Base-by-base conservation (phyloP, 2,113 vertebrate genomes). In the Thalassarche chlororhynchos region DNA sequence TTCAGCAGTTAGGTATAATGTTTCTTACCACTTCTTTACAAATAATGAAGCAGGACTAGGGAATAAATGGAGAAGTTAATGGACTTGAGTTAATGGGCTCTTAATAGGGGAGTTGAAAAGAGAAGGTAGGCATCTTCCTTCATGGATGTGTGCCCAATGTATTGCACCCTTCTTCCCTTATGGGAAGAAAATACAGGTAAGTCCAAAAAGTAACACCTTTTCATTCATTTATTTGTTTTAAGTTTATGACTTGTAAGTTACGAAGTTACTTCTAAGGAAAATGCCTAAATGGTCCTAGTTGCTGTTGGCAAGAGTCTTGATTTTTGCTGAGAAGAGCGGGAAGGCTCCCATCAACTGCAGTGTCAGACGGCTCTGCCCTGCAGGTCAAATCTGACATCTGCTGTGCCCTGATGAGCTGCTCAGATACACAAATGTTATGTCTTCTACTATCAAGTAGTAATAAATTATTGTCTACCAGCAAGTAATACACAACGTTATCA, bases 361-460 rank as follows among this genome's bases (percentile, higher is more conserved):
- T 5, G 52, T 19, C 15, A 31, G 57, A 19, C 13, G 21, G 26
- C 19, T 40, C 49, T 36, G 38, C 58, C 51, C 64, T 60, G 46
- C 11, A 72, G 42, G 42, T 66, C 54, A 36, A 20, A 23, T 12
- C 23, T 78, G 44, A 52, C 70, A 52, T 29, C 60, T 38, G 38
- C 31, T 14, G 6, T 38, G 49, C 21, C 51, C 55, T 23, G 9
- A 7, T 12, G 57, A 89, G 58, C 46, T 60, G 57, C 70, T 93
- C 2, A 1, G 24, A n/a, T 9, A 47, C 2, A 7, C 12, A 28
- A n/a, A 14, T 4, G 2, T 60, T 42, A 55, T 6, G 2, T 47
- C 14, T 85, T 71, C 17, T 61, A 24, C 58, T 80, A 26, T 19
- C 18, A 68, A 26, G 26, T 29, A 42, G 44, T 31, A 81, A 85